Evolutionary conservation across 1,140 invertebrate species (phyloP).

Genomic region (Heliconius eleuchia): DNA sequence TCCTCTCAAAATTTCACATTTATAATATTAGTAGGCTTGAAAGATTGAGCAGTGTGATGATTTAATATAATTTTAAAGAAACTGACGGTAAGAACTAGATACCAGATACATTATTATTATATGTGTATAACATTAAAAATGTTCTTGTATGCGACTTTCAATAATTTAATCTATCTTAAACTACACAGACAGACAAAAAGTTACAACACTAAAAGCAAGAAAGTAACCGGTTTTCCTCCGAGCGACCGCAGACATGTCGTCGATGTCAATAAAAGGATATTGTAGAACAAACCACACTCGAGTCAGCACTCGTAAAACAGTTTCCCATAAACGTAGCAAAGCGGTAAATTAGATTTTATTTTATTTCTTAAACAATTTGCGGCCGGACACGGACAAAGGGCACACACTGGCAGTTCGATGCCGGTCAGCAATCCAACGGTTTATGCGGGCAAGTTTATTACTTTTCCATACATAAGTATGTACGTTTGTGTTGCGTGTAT

Average conservation of each 20-base stretch:
- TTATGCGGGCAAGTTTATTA: conserved; percentile 78
- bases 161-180: background rate
- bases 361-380: conserved; percentile 79
- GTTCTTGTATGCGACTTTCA: background rate
- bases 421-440: conserved; percentile 78
- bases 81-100: too few species aligned
- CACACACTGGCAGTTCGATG: conserved; percentile 60
- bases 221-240: conserved; percentile 10
- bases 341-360: conserved; percentile 79
- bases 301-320: conserved; percentile 43
- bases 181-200: background rate
- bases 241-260: conserved; percentile 17
- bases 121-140: background rate
- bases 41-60: background rate
- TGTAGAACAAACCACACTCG: conserved; percentile 22
- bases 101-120: too few species aligned
- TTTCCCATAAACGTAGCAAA: conserved; percentile 73
- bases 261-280: conserved; percentile 30
- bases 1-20: too few species aligned
- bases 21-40: background rate
- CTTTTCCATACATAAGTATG: conserved; percentile 52
- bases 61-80: conserved; percentile 34
- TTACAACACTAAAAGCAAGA: background rate
- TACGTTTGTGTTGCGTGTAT: conserved; percentile 42
- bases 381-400: conserved; percentile 72